Evolutionary conservation across 2,888 invertebrate species (phyloP), one percentile per base, ranked within the genome.

Genomic region (Eupithecia pulchellata): DNA sequence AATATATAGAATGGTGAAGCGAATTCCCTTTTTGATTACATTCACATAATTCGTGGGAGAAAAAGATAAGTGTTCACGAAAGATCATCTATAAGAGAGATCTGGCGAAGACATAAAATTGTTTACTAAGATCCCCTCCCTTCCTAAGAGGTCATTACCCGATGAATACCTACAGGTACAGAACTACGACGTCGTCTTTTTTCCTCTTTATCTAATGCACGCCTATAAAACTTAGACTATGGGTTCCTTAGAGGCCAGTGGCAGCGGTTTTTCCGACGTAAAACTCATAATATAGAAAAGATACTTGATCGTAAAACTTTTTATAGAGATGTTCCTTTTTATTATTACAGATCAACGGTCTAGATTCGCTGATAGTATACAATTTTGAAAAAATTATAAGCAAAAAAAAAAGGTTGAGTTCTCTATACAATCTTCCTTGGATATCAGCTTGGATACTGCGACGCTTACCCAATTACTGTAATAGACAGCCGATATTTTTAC

Each of bases 381-480:
- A 25, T 47, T 47, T 47, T 52, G 11, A 52, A 25, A 14, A 55
- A 55, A 27, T 25, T 4, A 27, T 5, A 13, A 55, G 14, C 27
- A 20, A 60, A 58, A 58, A 8, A 9, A 9, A 47, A 20, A 20
- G n/a, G n/a, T 20, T 9, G n/a, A 9, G 5, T 39, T 20, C 9
- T n/a, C 4, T 30, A 8, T 52, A 29, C 17, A 34, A 61, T 20
- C 13, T 34, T 61, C 32, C 20, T 32, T 60, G 3, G 17, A 17
- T 32, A 57, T 29, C 29, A 57, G 17, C 34, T 61, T 34, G 34
- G 14, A 1, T 8, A 11, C 17, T 29, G 52, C 39, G 36, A 60
- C 52, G 55, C 61, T 30, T 30, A 66, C 27, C 61, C 65, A 52
- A 69, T 69, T 66, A 69, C 62, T 52, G 65, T 69, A 69, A 66